phyloP scores from a whole-genome alignment of 2,888 invertebrate genomes.

The Cyaniris semiargus region DNA sequence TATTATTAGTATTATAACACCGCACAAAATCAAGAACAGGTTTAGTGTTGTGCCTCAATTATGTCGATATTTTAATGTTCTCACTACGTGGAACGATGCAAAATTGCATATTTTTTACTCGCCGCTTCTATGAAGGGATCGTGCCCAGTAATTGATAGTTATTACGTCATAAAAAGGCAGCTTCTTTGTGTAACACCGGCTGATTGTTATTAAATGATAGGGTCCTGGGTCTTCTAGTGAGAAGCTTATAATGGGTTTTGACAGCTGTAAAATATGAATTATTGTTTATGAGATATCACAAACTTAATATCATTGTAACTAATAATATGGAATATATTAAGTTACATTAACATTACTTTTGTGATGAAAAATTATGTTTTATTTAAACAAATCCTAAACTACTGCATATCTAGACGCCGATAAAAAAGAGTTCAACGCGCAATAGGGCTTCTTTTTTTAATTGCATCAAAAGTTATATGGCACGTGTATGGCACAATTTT shows the following conservation, averaged over 20 bases:
- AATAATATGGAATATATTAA: too few relatives aligned
- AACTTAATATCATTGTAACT: too few relatives aligned
- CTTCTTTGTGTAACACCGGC: slow-evolving; percentile 32
- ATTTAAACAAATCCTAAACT: neutral
- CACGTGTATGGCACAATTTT: neutral
- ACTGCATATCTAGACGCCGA: neutral
- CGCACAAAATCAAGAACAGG: neutral
- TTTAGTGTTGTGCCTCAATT: slow-evolving; percentile 31
- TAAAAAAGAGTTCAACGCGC: neutral
- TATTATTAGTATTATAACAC: too few relatives aligned
- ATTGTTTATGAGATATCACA: neutral
- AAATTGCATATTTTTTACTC: slow-evolving; percentile 28
- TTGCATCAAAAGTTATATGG: too few relatives aligned
- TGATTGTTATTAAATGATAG: slow-evolving; percentile 31
- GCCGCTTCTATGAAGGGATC: slow-evolving; percentile 17
- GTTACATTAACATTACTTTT: neutral
- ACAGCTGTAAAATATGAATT: neutral
- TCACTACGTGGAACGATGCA: slow-evolving; percentile 23
- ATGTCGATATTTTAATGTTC: slow-evolving; percentile 27
- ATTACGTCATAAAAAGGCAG: slow-evolving; percentile 25
- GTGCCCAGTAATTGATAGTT: slow-evolving; percentile 25
- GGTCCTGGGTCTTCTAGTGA: slow-evolving; percentile 26
- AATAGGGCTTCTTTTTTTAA: neutral
- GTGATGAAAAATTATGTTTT: neutral
- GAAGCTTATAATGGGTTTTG: neutral